Conservation (phyloP, 2,113 vertebrate species). For the Pteropus alecto region DNA sequence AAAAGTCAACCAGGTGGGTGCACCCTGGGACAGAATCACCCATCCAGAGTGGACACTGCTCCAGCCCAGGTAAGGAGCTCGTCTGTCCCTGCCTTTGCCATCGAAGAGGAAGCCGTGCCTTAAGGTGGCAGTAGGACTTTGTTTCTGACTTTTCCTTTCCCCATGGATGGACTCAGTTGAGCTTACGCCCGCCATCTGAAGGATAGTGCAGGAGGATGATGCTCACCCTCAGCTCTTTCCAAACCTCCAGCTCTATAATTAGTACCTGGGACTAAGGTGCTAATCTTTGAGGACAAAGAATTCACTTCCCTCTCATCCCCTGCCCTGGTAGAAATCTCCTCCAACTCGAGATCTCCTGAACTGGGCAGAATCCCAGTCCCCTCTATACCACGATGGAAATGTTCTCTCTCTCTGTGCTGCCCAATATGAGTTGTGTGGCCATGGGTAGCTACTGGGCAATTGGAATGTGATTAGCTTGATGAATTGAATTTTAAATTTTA, state of each 20-base stretch:
- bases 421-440: rapidly evolving
- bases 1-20: constrained; percentile 83
- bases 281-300: background rate
- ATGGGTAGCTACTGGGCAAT: background rate
- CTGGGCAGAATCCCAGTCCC: background rate
- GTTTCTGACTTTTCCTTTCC: background rate
- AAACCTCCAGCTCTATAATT: background rate
- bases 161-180: background rate
- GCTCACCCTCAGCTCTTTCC: background rate
- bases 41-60: constrained; percentile 82
- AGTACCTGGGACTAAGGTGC: background rate
- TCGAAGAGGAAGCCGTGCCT: background rate
- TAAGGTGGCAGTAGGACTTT: background rate
- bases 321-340: background rate
- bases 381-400: rapidly evolving
- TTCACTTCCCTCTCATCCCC: background rate
- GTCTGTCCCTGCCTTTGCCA: background rate
- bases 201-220: background rate
- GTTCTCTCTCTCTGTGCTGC: background rate
- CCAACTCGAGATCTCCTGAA: background rate
- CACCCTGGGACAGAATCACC: constrained; percentile 75
- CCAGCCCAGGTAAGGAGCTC: constrained; percentile 75
- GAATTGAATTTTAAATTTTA: background rate
- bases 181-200: background rate
- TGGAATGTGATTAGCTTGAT: background rate